A percentile compares a stretch with the other conserved stretches of the same genome.
Conservation (phyloP, 2,113 vertebrate species). For the Camelus bactrianus region DNA sequence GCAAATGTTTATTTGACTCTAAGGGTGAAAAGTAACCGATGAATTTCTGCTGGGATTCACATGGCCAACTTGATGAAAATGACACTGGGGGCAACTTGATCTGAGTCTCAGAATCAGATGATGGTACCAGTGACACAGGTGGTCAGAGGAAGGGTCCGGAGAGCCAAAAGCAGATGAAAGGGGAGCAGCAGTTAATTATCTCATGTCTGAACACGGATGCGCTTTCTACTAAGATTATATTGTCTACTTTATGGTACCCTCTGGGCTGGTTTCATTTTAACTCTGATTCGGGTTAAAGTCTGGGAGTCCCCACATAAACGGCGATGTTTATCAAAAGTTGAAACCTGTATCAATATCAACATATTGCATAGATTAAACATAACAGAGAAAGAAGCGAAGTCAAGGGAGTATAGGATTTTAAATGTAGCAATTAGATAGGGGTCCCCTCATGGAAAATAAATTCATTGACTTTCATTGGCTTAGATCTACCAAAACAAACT, state of each 20-base stretch:
- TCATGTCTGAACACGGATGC: neutral
- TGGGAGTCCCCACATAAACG: neutral
- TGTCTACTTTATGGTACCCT: neutral
- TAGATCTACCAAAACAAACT: neutral
- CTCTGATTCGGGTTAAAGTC: slow-evolving; percentile 8
- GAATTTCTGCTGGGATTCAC: neutral
- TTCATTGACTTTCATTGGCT: neutral
- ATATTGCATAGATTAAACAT: neutral
- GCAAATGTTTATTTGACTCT: slow-evolving; percentile 22
- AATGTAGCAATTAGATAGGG: slow-evolving; percentile 1
- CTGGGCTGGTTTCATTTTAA: neutral
- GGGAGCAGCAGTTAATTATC: neutral
- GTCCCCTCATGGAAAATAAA: slow-evolving; percentile 15
- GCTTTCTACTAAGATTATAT: neutral
- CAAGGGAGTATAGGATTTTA: slow-evolving; percentile 5
- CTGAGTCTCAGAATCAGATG: neutral
- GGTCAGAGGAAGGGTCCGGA: neutral
- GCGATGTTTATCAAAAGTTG: neutral
- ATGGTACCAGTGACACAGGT: neutral
- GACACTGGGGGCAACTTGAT: neutral
- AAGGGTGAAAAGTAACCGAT: slow-evolving; percentile 5
- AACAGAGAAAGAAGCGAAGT: neutral
- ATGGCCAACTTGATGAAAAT: neutral
- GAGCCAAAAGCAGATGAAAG: neutral
- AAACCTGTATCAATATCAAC: neutral